A percentile compares a stretch with the other conserved stretches of the same genome.
Conservation (phyloP, 2,797 vertebrate species). For the Tachyglossus aculeatus region DNA sequence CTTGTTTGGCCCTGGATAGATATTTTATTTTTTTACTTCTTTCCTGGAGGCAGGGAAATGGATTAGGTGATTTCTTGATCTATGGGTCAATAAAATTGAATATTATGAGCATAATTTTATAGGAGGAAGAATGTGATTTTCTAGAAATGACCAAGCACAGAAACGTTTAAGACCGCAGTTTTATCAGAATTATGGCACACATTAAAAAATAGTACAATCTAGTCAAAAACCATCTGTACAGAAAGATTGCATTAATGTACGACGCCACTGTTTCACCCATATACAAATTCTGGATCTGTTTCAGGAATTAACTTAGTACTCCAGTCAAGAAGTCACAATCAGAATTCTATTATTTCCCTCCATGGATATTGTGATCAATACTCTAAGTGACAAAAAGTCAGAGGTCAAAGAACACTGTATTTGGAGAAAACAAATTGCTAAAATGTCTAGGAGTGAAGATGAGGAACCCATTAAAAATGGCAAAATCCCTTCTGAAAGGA, state of each 20-base stretch:
- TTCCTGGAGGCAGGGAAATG: too few relatives aligned
- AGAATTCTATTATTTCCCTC: conserved; percentile 8
- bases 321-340: conserved; percentile 18
- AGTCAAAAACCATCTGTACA: conserved; percentile 25
- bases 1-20: too few relatives aligned
- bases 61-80: too few relatives aligned
- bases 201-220: neutral
- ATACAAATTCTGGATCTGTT: conserved; percentile 2
- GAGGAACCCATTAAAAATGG: neutral
- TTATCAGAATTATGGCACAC: neutral
- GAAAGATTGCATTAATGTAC: conserved; percentile 9
- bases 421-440: neutral
- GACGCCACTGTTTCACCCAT: neutral
- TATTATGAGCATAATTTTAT: too few relatives aligned
- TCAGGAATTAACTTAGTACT: conserved; percentile 18
- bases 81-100: too few relatives aligned
- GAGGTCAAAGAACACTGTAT: conserved; percentile 6
- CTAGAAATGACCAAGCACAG: neutral
- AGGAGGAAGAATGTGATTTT: conserved; percentile 9
- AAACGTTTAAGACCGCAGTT: neutral
- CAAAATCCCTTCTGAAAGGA: neutral
- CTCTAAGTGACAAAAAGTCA: conserved; percentile 22
- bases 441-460: neutral
- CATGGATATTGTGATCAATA: conserved; percentile 7
- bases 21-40: too few relatives aligned